Conservation (phyloP, 2,888 invertebrate genomes). For the Hofmannophila pseudospretella region DNA sequence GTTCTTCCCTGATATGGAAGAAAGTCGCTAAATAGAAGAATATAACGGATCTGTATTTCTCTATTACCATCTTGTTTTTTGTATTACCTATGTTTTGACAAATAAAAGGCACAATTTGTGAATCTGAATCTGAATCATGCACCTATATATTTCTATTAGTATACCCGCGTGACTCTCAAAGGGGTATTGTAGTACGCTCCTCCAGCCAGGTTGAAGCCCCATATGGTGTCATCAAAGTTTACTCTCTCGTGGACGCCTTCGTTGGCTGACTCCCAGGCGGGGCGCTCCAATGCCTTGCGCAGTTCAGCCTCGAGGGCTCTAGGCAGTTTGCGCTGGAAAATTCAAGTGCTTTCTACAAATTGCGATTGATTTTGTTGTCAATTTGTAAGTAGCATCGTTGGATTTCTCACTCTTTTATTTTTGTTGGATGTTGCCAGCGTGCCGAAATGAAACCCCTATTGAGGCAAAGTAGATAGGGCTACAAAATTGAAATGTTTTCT, state of each 20-base stretch:
- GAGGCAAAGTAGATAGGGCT: too few relatives aligned
- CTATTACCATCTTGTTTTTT: too few relatives aligned
- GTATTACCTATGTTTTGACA: too few relatives aligned
- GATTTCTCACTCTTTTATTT: too few relatives aligned
- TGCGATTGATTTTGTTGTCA: background rate
- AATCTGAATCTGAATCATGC: too few relatives aligned
- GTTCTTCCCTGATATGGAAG: too few relatives aligned
- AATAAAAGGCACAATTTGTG: too few relatives aligned
- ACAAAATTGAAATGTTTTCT: too few relatives aligned
- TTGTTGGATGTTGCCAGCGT: too few relatives aligned
- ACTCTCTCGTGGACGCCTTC: slow-evolving; percentile 41
- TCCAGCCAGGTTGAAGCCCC: slow-evolving; percentile 40
- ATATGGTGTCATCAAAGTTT: slow-evolving; percentile 41
- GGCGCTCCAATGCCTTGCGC: slow-evolving; percentile 16
- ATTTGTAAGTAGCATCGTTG: background rate
- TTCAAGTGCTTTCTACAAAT: background rate
- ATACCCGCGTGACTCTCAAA: slow-evolving; percentile 32
- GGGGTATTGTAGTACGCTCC: slow-evolving; percentile 35
- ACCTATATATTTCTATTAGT: background rate
- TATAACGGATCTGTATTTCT: too few relatives aligned
- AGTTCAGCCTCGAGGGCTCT: slow-evolving; percentile 20
- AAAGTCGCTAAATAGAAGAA: too few relatives aligned
- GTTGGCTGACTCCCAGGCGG: slow-evolving; percentile 36
- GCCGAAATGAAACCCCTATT: too few relatives aligned
- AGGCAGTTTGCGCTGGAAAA: slow-evolving; percentile 19